These are phyloP conservation scores for Mesocentrotus franciscanus DNA, from an alignment of 53 echinoderm and acorn worm species.

Conservation along the genomic window DNA sequence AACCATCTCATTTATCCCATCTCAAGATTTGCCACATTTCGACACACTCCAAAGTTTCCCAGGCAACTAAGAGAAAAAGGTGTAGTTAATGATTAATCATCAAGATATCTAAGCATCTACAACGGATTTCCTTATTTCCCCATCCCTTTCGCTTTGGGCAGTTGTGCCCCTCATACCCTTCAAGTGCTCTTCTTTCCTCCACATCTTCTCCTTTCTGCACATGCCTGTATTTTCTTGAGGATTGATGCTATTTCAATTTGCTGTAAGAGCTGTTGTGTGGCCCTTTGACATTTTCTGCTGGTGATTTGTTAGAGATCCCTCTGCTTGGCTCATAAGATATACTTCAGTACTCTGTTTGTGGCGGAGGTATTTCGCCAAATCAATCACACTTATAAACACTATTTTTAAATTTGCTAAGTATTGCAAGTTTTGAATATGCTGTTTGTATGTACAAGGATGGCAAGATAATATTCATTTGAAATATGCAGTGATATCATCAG, in stretches of 20 bases:
- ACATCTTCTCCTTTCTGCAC: background rate
- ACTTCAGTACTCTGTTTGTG: background rate
- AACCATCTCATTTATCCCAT: conserved; percentile 27
- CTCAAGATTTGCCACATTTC: background rate
- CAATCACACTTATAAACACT: conserved; percentile 51
- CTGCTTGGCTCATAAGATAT: background rate
- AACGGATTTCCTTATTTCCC: background rate
- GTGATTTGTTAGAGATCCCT: conserved; percentile 44
- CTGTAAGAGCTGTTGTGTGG: conserved; percentile 21
- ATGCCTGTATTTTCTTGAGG: background rate
- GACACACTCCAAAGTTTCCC: conserved; percentile 29
- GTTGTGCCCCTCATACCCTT: background rate
- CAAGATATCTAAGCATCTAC: background rate
- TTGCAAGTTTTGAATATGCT: background rate
- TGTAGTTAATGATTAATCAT: conserved; percentile 47
- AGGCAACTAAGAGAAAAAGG: conserved; percentile 16
- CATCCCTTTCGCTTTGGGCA: conserved; percentile 11
- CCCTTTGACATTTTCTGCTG: conserved; percentile 40
- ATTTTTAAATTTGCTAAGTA: conserved; percentile 11
- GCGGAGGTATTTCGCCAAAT: conserved; percentile 2
- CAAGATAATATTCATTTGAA: background rate
- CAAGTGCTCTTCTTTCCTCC: background rate
- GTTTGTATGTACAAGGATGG: background rate
- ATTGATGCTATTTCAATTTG: conserved; percentile 54
- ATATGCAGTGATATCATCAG: background rate